Percentiles rank a stretch among this genome's conserved stretches.
Conservation (phyloP, 2,113 vertebrate species). For the Ceyx margarethae region DNA sequence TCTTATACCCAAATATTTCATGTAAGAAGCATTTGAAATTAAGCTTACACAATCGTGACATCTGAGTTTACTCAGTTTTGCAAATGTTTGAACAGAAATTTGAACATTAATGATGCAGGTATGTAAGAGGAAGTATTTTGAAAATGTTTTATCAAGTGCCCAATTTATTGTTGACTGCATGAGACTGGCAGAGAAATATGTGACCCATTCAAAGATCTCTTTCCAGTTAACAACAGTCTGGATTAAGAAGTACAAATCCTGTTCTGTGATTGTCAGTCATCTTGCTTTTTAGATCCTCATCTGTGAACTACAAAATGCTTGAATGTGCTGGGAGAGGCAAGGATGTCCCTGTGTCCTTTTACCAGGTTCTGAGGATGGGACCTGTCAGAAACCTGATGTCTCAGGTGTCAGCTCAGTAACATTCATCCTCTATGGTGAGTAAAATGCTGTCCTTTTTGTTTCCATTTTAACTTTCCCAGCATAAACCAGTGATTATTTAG, state of each 20-base stretch:
- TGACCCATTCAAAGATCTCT: not conserved
- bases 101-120: not conserved
- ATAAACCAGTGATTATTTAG: not conserved
- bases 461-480: not conserved
- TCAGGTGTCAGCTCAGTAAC: not conserved
- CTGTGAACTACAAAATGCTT: not conserved
- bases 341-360: not conserved
- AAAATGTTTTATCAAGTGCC: not conserved
- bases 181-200: not conserved
- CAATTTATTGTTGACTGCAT: not conserved
- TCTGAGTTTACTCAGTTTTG: not conserved
- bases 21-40: not conserved
- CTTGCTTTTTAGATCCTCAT: not conserved
- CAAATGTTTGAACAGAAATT: not conserved
- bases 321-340: not conserved
- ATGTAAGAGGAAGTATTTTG: not conserved
- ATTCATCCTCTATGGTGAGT: not conserved
- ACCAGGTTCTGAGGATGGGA: not conserved
- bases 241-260: not conserved
- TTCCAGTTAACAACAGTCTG: not conserved
- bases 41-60: not conserved
- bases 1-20: not conserved
- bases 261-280: not conserved
- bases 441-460: not conserved
- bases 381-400: not conserved